Evolutionary conservation across 2,888 invertebrate genomes (phyloP).

Genomic region (Apodemia hepburni): DNA sequence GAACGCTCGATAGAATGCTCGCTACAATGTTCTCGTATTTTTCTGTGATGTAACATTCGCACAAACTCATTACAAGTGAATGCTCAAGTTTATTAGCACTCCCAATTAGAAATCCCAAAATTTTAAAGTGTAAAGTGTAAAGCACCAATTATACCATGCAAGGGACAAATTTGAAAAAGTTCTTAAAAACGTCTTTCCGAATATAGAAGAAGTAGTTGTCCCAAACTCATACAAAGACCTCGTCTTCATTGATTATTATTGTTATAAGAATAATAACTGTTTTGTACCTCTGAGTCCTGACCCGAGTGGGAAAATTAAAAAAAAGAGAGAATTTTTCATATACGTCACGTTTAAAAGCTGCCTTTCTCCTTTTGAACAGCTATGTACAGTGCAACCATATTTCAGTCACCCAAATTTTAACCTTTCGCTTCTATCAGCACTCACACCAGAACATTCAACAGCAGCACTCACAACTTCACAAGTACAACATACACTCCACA

Average conservation of each 20-base stretch:
- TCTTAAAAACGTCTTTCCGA: not conserved
- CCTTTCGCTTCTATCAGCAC: too few species aligned
- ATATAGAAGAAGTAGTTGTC: not conserved
- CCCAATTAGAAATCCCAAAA: conserved; percentile 8
- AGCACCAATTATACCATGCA: not conserved
- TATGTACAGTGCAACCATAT: not conserved
- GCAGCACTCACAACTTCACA: too few species aligned
- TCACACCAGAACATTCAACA: too few species aligned
- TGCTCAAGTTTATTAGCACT: too few species aligned
- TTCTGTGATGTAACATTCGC: too few species aligned
- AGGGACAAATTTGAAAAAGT: not conserved
- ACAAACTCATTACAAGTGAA: too few species aligned
- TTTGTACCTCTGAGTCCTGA: conserved; percentile 4
- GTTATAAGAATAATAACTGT: not conserved
- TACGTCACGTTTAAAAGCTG: not conserved
- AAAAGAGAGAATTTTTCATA: not conserved
- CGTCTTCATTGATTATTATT: not conserved
- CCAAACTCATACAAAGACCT: not conserved
- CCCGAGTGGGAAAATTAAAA: not conserved
- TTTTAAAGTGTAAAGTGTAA: not conserved
- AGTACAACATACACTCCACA: too few species aligned
- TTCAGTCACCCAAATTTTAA: too few species aligned
- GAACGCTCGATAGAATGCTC: too few species aligned
- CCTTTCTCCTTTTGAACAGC: not conserved
- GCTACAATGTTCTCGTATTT: too few species aligned